These are phyloP conservation scores for Ormyrus thymus DNA, from an alignment of 2,888 invertebrate species.

Conservation along the genomic window DNA sequence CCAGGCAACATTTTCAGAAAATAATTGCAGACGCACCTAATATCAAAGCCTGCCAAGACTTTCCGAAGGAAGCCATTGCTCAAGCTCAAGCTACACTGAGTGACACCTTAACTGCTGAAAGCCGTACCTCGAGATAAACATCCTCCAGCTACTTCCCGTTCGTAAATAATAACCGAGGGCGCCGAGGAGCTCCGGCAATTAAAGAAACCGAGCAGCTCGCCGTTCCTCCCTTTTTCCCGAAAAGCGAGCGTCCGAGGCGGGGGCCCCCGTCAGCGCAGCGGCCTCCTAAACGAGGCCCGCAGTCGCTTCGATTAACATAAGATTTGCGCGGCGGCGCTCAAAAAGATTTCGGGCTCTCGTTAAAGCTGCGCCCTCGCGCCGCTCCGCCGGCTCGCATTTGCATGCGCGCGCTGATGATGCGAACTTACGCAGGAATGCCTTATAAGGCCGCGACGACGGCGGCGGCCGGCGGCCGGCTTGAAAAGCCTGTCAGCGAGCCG, in stretches of 20 bases:
- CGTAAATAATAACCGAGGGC: conserved; percentile 19
- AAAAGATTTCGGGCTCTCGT: conserved; percentile 37
- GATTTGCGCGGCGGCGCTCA: conserved; percentile 27
- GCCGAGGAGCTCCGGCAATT: conserved; percentile 2
- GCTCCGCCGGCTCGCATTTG: conserved; percentile 60
- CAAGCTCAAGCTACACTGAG: neutral
- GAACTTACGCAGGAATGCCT: conserved; percentile 63
- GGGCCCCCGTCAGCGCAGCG: neutral
- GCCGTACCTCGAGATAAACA: conserved; percentile 20
- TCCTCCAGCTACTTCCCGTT: neutral
- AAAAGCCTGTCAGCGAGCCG: conserved; percentile 60
- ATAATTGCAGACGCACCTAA: neutral
- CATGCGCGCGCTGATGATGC: conserved; percentile 66
- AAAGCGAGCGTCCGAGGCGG: neutral
- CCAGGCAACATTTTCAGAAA: no score
- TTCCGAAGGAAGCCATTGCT: conserved; percentile 32
- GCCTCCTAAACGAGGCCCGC: neutral
- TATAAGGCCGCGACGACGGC: conserved; percentile 60
- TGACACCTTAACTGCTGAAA: conserved; percentile 14
- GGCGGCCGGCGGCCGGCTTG: conserved; percentile 61
- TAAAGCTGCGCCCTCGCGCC: conserved; percentile 25
- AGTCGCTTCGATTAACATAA: conserved; percentile 38
- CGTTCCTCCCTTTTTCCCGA: no score
- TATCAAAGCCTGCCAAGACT: conserved; percentile 45
- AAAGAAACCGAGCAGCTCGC: conserved; percentile 10